A percentile compares a stretch with the other conserved stretches of the same genome.
These are phyloP conservation scores for Cephalopachus bancanus DNA, from an alignment of 2,797 vertebrate genomes.

Conservation along the genomic window DNA sequence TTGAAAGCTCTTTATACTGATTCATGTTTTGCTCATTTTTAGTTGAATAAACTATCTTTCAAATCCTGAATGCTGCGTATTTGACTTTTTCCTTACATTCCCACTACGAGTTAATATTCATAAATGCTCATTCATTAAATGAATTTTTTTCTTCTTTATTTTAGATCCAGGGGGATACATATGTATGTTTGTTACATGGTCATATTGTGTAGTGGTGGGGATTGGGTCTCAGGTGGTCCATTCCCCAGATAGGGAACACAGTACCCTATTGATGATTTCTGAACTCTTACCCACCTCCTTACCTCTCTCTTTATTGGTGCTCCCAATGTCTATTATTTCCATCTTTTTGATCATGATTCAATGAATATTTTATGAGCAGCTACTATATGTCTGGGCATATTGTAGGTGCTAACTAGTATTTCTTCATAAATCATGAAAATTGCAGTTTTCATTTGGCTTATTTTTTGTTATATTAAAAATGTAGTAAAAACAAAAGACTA, in stretches of 20 bases:
- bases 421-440: not conserved
- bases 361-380: not conserved
- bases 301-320: too few species aligned
- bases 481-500: not conserved
- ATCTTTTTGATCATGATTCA: too few species aligned
- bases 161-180: too few species aligned
- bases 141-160: not conserved
- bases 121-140: not conserved
- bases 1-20: not conserved
- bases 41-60: not conserved
- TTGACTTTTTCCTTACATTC: not conserved
- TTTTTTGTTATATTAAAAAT: not conserved
- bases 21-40: constrained; percentile 11
- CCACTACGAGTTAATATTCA: not conserved
- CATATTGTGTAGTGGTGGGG: too few species aligned
- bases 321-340: too few species aligned
- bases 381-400: not conserved
- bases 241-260: too few species aligned
- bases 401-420: not conserved
- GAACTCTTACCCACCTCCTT: too few species aligned
- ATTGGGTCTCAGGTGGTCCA: too few species aligned
- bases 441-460: not conserved
- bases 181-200: not conserved
- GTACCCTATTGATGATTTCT: too few species aligned
- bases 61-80: not conserved